A percentile compares a stretch with the other conserved stretches of the same genome.
Evolutionary conservation across 1,140 invertebrate genomes (phyloP).

Genomic region (Rhopalosiphum maidis): DNA sequence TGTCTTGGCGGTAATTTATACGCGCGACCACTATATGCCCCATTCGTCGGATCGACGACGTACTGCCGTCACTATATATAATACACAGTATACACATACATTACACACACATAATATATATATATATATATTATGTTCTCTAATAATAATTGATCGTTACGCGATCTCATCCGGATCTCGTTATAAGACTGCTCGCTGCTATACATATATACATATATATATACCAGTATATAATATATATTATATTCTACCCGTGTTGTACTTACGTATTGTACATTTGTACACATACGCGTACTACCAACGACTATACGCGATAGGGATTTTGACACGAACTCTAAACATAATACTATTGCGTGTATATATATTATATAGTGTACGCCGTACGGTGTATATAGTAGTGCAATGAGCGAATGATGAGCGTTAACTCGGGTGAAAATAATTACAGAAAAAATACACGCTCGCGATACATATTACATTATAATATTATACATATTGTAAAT

Average conservation of each 20-base stretch:
- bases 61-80: background rate
- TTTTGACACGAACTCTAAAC: conserved; percentile 32
- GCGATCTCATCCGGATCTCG: conserved; percentile 44
- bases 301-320: background rate
- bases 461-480: background rate
- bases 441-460: background rate
- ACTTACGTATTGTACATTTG: conserved; percentile 11
- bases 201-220: no score
- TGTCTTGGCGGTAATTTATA: conserved; percentile 36
- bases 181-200: background rate
- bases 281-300: background rate
- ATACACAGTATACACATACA: background rate
- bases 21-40: background rate
- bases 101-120: background rate
- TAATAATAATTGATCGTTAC: conserved; percentile 48
- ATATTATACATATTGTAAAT: background rate
- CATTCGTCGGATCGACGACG: background rate
- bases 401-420: background rate
- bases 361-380: background rate
- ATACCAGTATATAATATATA: background rate
- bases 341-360: background rate
- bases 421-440: conserved; percentile 10
- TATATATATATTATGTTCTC: background rate
- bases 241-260: background rate
- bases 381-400: background rate